Percentiles rank a stretch among this genome's conserved stretches.
Conservation (phyloP, 1,140 invertebrate species). For the Drosophila trapezifrons region DNA sequence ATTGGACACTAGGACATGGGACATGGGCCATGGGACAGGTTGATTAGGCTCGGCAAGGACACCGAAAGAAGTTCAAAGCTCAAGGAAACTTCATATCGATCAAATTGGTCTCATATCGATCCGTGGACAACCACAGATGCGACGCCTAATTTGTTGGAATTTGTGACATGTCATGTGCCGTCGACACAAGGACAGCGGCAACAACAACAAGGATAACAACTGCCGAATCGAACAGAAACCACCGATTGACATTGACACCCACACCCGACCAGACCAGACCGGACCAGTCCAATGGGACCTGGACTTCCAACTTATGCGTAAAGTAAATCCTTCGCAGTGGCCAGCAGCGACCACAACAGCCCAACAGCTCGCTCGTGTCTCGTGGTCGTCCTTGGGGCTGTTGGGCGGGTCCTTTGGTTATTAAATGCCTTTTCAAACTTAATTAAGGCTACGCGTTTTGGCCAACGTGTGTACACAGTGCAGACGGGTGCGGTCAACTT, state of each 20-base stretch:
- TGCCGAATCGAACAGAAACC: conserved; percentile 14
- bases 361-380: conserved; percentile 57
- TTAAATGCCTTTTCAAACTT: conserved; percentile 74
- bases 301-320: conserved; percentile 57
- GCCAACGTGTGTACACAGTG: conserved; percentile 49
- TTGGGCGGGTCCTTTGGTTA: conserved; percentile 56
- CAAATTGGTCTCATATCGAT: conserved; percentile 70
- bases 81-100: conserved; percentile 64
- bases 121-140: conserved; percentile 59
- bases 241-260: conserved; percentile 54
- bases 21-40: background rate
- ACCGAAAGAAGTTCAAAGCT: conserved; percentile 61
- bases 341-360: conserved; percentile 26
- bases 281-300: conserved; percentile 16
- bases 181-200: conserved; percentile 51
- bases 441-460: conserved; percentile 70
- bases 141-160: conserved; percentile 64
- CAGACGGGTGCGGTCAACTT: conserved; percentile 34
- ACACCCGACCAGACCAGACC: conserved; percentile 16
- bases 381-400: conserved; percentile 56
- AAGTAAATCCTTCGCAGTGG: conserved; percentile 47
- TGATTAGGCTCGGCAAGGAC: conserved; percentile 64
- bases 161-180: conserved; percentile 66
- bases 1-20: too few species aligned
- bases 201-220: conserved; percentile 33